Evolutionary conservation across 2,113 vertebrate genomes (phyloP).

Genomic region (mouse (Mus musculus)): DNA sequence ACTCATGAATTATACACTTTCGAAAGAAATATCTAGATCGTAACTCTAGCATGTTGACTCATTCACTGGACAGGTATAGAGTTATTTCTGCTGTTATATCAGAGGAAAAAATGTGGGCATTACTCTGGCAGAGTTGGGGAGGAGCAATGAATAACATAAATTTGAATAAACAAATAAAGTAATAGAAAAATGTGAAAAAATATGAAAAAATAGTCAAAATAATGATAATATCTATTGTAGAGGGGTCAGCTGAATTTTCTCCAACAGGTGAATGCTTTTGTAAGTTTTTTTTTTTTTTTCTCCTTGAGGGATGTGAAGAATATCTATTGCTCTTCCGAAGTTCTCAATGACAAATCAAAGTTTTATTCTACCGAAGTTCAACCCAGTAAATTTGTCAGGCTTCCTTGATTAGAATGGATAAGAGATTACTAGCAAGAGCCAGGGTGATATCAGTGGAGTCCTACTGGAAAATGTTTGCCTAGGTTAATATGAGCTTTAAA

Average conservation of each 20-base stretch:
- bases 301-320: not conserved
- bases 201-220: not conserved
- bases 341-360: not conserved
- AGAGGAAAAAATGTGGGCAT: not conserved
- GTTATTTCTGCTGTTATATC: not conserved
- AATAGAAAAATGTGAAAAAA: slow-evolving; percentile 12
- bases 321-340: not conserved
- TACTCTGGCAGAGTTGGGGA: not conserved
- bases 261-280: not conserved
- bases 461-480: not conserved
- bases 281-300: not conserved
- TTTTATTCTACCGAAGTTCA: not conserved
- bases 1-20: not conserved
- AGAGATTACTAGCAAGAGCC: not conserved
- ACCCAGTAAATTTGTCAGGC: not conserved
- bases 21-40: not conserved
- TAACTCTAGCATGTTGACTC: not conserved
- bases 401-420: not conserved
- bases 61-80: not conserved
- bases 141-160: not conserved
- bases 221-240: not conserved
- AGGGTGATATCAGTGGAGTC: too few species aligned
- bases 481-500: not conserved
- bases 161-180: slow-evolving; percentile 1
- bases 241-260: slow-evolving; percentile 1